Conservation (phyloP, 2,888 invertebrate genomes). For the Diplazon laetatorius region DNA sequence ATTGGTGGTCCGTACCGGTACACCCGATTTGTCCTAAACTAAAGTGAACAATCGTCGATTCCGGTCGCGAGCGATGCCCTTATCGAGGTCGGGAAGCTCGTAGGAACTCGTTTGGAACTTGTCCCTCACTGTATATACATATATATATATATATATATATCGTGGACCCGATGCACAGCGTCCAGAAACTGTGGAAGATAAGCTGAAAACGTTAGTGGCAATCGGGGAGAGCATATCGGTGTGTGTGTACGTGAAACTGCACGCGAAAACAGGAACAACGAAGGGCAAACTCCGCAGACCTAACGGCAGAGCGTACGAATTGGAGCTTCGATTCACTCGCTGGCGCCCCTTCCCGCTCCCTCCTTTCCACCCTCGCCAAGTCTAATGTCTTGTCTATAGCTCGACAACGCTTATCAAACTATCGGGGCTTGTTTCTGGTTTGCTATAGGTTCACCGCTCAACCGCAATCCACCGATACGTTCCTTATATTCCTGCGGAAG, state of each 20-base stretch:
- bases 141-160: conserved; percentile 5
- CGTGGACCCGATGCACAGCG: conserved; percentile 6
- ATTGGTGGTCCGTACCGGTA: conserved; percentile 31
- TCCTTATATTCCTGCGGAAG: not conserved
- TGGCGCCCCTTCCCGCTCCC: no score
- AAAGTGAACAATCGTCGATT: conserved; percentile 40
- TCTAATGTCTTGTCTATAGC: conserved; percentile 1
- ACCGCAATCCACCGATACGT: conserved; percentile 7
- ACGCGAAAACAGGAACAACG: conserved; percentile 39
- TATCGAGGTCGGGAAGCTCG: conserved; percentile 53
- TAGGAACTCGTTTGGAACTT: conserved; percentile 53
- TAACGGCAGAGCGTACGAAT: conserved; percentile 48
- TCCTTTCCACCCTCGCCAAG: not conserved
- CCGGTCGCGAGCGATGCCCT: conserved; percentile 39
- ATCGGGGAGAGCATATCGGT: conserved; percentile 43
- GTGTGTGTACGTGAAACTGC: conserved; percentile 31
- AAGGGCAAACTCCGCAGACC: conserved; percentile 33
- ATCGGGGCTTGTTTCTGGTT: conserved; percentile 42
- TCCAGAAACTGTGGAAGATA: conserved; percentile 47
- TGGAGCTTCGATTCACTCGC: conserved; percentile 44
- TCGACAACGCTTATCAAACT: conserved; percentile 42
- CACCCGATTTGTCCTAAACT: conserved; percentile 34
- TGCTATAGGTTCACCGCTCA: conserved; percentile 1
- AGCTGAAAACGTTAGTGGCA: conserved; percentile 55
- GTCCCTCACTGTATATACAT: conserved; percentile 23